Base-by-base conservation (phyloP, 1,140 invertebrate genomes). In the Temnothorax longispinosus region DNA sequence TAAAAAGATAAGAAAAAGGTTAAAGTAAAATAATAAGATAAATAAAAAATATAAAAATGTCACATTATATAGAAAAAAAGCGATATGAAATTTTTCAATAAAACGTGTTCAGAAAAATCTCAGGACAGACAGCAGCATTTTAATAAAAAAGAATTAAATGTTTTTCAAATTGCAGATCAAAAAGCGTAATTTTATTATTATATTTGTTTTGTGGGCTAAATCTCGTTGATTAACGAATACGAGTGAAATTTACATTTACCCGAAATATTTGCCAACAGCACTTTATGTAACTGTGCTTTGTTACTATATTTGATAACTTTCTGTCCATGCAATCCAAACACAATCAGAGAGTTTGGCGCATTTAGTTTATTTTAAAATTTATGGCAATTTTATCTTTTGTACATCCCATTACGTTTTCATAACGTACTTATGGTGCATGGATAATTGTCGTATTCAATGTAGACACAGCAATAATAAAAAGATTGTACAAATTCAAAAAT, bases 261-360 rank as follows among this genome's bases (percentile, higher is more conserved):
- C 27, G 21, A 84, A 84, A 74, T 75, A 75, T 84, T 74, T 84
- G 41, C 54, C 54, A 58, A 74, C 38, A 74, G n/a, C 54, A 84
- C 69, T 84, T 84, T 50, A 74, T 75, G 44, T 47, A 85, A 71
- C 50, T 54, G 60, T 85, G 84, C 82, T 84, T 84, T 54, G 56
- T n/a, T 76, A 75, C 44, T 27, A 27, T 75, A 47, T 75, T 85
- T 87, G 32, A 86, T 86, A 58, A 80, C 80, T 86, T 56, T 71
- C 64, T 54, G 67, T 82, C 47, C 65, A 38, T 58, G 13, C 52
- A 47, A 15, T 21, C 54, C 41, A 75, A 84, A 84, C 54, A 56
- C 80, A 71, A 74, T 72, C 54, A 69, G 41, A 67, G 65, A 62
- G 69, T 50, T 41, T 52, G 27, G 13, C 35, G 15, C 44, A 38